Evolutionary conservation across 30 jellyfish, hydroid and myxozoan species (phyloP), one percentile per base, ranked within the genome.

Genomic region (Aurelia sp.): DNA sequence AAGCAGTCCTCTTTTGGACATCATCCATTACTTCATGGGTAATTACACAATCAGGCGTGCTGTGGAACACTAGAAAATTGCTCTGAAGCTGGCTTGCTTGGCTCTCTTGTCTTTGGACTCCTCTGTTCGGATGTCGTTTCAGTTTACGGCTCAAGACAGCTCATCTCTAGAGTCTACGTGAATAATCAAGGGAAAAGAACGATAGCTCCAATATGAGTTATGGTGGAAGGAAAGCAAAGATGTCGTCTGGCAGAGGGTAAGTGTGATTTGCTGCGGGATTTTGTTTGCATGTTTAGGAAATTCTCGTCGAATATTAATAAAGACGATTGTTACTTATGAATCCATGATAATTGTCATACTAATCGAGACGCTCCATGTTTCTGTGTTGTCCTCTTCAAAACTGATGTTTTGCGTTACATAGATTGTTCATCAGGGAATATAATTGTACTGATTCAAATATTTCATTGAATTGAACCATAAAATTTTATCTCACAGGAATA

Each of bases 1-100:
- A 63, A 13, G 21, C 59, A 66, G 92, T 82, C 92, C 92, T 82
- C 64, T 69, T 82, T 69, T 82, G 92, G 92, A 82, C 92, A 82
- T 82, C 86, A 52, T 86, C 92, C 84, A 72, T 67, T 50, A 40
- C 63, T 48, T 82, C 80, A 85, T 82, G 71, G 92, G 72, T 15
- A 16, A 31, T 27, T 40, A 41, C 48, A 13, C 50, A 21, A 30
- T 53, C 68, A 57, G 48, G 40, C 19, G 66, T 16, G 47, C 44
- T 13, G 83, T 57, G 92, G 82, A 38, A 51, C 77, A 76, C 52
- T 82, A 82, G 61, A 82, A 55, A 68, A 21, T 53, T 82, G 92
- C 74, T 55, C 74, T 30, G 18, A 70, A 67, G 92, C 74, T 55
- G 72, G 92, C 75, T 53, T 13, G 92, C 92, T 70, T 81, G 53